phyloP scores from a whole-genome alignment of 2,888 invertebrate species.

The Ptychoptera contaminata region DNA sequence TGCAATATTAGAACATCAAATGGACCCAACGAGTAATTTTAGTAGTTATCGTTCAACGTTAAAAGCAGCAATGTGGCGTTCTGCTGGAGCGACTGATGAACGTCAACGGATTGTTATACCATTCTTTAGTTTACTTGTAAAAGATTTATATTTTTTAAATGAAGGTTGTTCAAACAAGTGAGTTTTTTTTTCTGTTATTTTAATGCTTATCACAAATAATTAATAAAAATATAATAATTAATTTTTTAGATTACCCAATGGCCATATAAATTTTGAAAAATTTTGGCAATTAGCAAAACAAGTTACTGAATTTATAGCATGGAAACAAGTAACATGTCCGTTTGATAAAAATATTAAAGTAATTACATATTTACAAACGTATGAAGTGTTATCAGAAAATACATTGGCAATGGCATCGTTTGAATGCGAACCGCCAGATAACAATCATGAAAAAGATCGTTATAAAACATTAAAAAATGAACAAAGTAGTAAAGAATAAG shows the following conservation, averaged over 20 bases:
- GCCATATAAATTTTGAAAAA: conserved; percentile 91
- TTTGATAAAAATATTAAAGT: conserved; percentile 64
- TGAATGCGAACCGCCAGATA: conserved; percentile 89
- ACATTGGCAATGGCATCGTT: conserved; percentile 82
- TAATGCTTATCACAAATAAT: not conserved
- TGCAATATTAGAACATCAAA: conserved; percentile 71
- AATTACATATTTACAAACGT: conserved; percentile 68
- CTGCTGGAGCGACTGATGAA: conserved; percentile 58
- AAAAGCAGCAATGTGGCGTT: conserved; percentile 74
- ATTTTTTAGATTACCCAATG: conserved; percentile 52
- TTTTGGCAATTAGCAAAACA: conserved; percentile 86
- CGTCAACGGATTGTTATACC: conserved; percentile 73
- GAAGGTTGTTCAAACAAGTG: conserved; percentile 72
- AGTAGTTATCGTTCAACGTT: conserved; percentile 73
- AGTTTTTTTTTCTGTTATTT: conserved; percentile 17
- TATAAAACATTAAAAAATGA: conserved; percentile 65
- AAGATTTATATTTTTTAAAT: conserved; percentile 76
- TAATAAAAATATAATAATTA: conserved; percentile 7
- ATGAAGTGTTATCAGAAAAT: conserved; percentile 71
- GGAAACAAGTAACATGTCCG: conserved; percentile 80
- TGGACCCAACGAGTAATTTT: conserved; percentile 82
- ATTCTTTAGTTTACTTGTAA: conserved; percentile 77
- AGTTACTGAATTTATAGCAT: conserved; percentile 71
- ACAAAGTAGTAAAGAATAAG: conserved; percentile 7
- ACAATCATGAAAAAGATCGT: conserved; percentile 81